Conservation (phyloP, 2,113 vertebrate genomes). For the Anoura caudifer region DNA sequence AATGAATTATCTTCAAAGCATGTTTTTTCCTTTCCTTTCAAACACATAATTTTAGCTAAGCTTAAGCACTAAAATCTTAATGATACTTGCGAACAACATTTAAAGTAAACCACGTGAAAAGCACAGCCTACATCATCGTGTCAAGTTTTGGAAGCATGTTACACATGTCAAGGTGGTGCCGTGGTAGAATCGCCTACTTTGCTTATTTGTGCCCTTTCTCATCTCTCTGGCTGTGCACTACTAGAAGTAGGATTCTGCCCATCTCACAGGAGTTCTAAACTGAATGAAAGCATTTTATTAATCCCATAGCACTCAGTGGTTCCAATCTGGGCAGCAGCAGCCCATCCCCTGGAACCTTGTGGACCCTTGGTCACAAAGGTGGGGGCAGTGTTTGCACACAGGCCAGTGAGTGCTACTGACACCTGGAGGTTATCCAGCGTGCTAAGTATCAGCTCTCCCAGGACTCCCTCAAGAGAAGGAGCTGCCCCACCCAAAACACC, state of each 20-base stretch:
- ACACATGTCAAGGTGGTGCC: background rate
- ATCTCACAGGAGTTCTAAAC: background rate
- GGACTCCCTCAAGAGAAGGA: background rate
- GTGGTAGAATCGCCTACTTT: background rate
- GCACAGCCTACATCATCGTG: background rate
- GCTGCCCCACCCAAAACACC: background rate
- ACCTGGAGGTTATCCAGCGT: background rate
- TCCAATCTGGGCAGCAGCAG: background rate
- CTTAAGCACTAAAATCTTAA: background rate
- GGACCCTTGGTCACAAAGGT: background rate
- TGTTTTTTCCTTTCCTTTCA: background rate
- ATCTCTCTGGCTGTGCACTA: background rate
- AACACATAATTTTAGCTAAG: background rate
- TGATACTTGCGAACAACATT: background rate
- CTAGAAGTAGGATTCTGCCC: background rate
- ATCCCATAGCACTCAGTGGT: background rate
- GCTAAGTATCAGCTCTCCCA: background rate
- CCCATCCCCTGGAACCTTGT: background rate
- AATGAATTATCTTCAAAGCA: background rate
- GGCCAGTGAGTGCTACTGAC: background rate
- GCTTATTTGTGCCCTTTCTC: background rate
- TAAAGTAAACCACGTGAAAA: background rate
- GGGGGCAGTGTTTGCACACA: background rate
- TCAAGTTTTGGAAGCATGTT: background rate
- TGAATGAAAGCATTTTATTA: background rate